Base-by-base conservation (phyloP, 2,888 invertebrate genomes). In the Microlaimidae sp. region DNA sequence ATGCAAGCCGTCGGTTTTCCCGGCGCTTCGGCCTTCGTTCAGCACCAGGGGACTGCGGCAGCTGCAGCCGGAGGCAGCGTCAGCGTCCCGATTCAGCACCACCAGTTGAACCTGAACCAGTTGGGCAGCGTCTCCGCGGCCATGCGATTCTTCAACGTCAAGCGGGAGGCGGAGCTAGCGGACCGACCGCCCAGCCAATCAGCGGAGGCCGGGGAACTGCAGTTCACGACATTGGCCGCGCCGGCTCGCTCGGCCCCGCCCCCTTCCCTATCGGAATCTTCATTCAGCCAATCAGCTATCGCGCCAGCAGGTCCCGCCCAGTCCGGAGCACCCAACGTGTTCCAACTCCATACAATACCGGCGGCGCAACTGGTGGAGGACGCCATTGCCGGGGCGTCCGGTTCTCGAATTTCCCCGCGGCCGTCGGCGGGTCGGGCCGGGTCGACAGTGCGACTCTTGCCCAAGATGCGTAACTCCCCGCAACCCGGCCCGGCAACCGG, bases 171-270 rank as follows among this genome's bases (percentile, higher is more conserved):
- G n/a, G n/a, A n/a, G n/a, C n/a, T n/a, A n/a, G n/a, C n/a, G 13
- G 38, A 38, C 38, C 38, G 38, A 38, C 38, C 38, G n/a, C 38
- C 38, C 38, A 38, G 38, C n/a, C 38, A 38, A n/a, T 13, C 38
- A 13, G n/a, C n/a, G 38, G 41, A 38, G 29, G 50, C 21, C 46
- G 26, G 21, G 41, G 43, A 52, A 29, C 45, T 41, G 46, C 45
- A 45, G 49, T 42, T 29, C 48, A 51, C 46, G 49, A 52, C 52
- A 53, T 71, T 59, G 56, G 47, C 80, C 79, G 61, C 81, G 81
- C 64, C 80, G 80, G 56, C 47, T 52, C 28, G 51, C 54, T 49
- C 52, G 21, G 7, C 38, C 2, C 4, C 47, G 2, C n/a, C 40
- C 29, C 19, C 32, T 21, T n/a, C n/a, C n/a, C n/a, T n/a, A n/a